A percentile compares a stretch with the other conserved stretches of the same genome.
phyloP scores from a whole-genome alignment of 2,797 vertebrate species.

The Cossypha dichroa region DNA sequence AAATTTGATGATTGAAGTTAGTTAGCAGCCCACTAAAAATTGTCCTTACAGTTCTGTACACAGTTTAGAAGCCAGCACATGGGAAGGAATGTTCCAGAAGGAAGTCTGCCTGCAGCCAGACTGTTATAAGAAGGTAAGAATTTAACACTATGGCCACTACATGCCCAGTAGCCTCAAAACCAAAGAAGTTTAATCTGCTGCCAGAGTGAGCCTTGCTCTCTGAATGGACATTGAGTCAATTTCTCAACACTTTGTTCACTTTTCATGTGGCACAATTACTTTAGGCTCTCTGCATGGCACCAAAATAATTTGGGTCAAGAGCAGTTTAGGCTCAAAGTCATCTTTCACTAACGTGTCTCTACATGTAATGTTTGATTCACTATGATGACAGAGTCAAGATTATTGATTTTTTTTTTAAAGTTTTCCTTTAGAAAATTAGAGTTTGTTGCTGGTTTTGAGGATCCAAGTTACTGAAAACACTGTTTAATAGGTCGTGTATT shows the following conservation, averaged over 20 bases:
- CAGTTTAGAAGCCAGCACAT: not conserved
- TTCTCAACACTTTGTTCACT: not conserved
- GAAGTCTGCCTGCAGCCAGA: not conserved
- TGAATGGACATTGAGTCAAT: not conserved
- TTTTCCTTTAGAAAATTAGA: not conserved
- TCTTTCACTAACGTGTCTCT: not conserved
- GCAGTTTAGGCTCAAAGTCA: not conserved
- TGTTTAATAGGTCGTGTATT: not conserved
- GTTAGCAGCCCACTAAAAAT: not conserved
- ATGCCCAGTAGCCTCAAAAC: not conserved
- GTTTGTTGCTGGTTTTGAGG: not conserved
- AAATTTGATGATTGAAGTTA: not conserved
- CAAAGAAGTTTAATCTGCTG: not conserved
- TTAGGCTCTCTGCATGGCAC: not conserved
- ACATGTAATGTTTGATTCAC: not conserved
- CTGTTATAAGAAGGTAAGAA: not conserved
- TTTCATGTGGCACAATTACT: not conserved
- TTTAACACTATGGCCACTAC: not conserved
- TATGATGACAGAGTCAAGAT: not conserved
- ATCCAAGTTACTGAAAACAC: not conserved
- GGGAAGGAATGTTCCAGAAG: not conserved
- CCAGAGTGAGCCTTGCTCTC: not conserved
- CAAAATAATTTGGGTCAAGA: not conserved
- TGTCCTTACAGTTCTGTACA: not conserved
- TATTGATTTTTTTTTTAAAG: not conserved